These are phyloP conservation scores for Scaptomyza flava DNA, from an alignment of 2,888 invertebrate genomes.

Conservation along the genomic window DNA sequence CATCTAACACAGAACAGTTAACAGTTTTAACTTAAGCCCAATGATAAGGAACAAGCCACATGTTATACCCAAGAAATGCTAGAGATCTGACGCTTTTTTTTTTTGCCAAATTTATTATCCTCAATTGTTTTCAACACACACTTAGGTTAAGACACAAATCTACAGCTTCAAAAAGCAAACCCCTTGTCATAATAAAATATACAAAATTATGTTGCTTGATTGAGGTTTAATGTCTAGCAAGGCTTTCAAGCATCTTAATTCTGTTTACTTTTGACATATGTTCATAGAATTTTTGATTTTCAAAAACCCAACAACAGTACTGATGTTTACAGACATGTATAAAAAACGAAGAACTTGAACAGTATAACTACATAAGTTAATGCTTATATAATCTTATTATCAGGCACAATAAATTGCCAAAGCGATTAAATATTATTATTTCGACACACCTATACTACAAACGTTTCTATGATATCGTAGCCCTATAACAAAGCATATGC, in stretches of 20 bases:
- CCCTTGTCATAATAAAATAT: neutral
- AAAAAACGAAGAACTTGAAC: too few relatives aligned
- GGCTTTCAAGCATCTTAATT: neutral
- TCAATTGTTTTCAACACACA: slow-evolving; percentile 1
- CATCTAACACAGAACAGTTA: slow-evolving; percentile 1
- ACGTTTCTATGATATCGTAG: too few relatives aligned
- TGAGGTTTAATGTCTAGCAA: neutral
- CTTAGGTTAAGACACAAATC: neutral
- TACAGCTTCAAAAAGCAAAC: neutral
- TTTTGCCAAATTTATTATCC: neutral
- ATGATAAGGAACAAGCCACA: neutral
- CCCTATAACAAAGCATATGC: slow-evolving; percentile 12
- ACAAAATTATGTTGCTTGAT: neutral
- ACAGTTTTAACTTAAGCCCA: neutral
- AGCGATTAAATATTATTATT: too few relatives aligned
- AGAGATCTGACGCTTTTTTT: neutral
- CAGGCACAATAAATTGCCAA: neutral
- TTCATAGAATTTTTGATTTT: neutral
- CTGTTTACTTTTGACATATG: neutral
- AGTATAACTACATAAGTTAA: neutral
- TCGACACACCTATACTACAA: too few relatives aligned
- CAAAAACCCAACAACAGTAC: neutral
- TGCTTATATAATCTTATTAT: neutral
- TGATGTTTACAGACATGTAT: neutral
- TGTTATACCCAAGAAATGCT: neutral